Percentiles rank a stretch among this genome's conserved stretches.
These are phyloP conservation scores for Heliconius ismenius DNA, from an alignment of 2,888 invertebrate species.

Conservation along the genomic window DNA sequence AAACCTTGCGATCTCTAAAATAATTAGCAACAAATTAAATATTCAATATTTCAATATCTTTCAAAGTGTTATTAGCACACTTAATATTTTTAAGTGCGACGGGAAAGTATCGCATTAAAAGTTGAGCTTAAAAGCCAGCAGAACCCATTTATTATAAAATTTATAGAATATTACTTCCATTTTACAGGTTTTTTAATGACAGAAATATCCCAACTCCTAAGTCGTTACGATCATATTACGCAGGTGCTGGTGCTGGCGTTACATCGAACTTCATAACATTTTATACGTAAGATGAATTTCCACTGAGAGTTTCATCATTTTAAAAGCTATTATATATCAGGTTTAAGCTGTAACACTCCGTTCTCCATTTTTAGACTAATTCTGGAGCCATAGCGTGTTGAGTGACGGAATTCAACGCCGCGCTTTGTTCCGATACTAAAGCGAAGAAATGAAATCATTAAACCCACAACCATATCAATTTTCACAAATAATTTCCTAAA, in stretches of 20 bases:
- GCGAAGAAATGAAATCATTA: too few relatives aligned
- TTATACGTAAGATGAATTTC: conserved; percentile 15
- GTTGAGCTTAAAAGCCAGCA: conserved; percentile 3
- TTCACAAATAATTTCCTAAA: too few relatives aligned
- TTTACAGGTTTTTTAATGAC: conserved; percentile 26
- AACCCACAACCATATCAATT: too few relatives aligned
- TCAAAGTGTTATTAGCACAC: background rate
- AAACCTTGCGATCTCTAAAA: background rate
- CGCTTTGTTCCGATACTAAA: too few relatives aligned
- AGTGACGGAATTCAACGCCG: too few relatives aligned
- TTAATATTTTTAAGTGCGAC: conserved; percentile 8
- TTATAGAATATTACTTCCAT: conserved; percentile 9
- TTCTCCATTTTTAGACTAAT: too few relatives aligned
- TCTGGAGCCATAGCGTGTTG: too few relatives aligned
- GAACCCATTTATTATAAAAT: conserved; percentile 15
- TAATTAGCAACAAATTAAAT: background rate
- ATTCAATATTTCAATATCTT: background rate
- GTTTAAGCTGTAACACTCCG: too few relatives aligned
- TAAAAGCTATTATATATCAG: background rate
- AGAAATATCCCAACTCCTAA: conserved; percentile 21
- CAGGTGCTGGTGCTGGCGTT: conserved; percentile 26
- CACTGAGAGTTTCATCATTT: background rate
- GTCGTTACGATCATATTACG: conserved; percentile 27
- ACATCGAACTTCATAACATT: conserved; percentile 34
- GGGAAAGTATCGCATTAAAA: conserved; percentile 13